A percentile compares a stretch with the other conserved stretches of the same genome.
phyloP scores from a whole-genome alignment of 2,797 vertebrate species.

The Tinamus major region DNA sequence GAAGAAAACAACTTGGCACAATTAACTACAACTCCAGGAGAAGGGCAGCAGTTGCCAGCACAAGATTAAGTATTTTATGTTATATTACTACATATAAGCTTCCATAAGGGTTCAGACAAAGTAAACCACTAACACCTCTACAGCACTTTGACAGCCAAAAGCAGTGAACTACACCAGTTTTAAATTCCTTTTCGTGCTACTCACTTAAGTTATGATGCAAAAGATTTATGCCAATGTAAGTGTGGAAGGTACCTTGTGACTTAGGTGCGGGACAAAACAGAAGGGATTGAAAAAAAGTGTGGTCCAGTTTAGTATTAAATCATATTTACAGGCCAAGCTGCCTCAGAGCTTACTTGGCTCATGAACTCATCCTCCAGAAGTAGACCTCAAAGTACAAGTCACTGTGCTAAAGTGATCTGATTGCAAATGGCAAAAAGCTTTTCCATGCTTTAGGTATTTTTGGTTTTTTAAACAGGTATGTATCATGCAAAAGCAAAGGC shows the following conservation, averaged over 20 bases:
- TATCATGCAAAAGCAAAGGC: neutral
- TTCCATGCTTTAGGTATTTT: rapidly evolving
- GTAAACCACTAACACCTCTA: neutral
- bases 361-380: neutral
- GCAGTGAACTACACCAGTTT: neutral
- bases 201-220: neutral
- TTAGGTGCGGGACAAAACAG: neutral
- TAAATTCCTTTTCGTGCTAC: neutral
- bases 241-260: neutral
- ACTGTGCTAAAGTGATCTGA: neutral
- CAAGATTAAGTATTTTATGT: neutral
- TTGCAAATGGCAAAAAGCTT: neutral
- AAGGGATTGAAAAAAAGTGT: neutral
- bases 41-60: neutral
- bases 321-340: neutral
- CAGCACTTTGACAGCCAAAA: neutral
- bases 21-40: neutral
- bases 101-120: neutral
- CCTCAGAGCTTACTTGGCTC: neutral
- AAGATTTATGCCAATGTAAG: neutral
- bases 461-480: neutral
- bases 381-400: neutral
- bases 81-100: neutral
- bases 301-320: neutral
- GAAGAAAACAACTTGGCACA: constrained; percentile 6